Percentiles rank a stretch among this genome's conserved stretches.
Conservation (phyloP, 2,113 vertebrate genomes). For the Apus apus region DNA sequence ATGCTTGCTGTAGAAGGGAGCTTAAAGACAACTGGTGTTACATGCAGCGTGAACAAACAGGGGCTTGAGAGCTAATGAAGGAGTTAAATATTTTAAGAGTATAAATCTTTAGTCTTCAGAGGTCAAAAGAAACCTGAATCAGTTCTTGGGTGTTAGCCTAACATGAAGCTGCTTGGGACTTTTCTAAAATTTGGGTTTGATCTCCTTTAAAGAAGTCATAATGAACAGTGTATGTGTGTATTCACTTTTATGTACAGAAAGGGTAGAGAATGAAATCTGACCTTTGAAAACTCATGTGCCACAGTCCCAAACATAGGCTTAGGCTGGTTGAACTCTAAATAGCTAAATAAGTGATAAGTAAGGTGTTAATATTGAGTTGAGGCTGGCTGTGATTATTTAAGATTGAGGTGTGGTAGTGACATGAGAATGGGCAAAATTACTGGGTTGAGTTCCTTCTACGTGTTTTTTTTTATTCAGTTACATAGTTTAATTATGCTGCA, state of each 20-base stretch:
- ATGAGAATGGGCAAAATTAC: neutral
- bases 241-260: neutral
- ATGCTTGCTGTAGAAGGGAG: neutral
- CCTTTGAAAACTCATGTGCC: neutral
- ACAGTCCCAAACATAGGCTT: neutral
- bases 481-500: neutral
- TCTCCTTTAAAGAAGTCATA: neutral
- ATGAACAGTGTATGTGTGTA: neutral
- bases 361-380: neutral
- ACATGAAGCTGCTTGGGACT: neutral
- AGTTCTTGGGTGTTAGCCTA: neutral
- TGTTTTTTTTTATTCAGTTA: neutral
- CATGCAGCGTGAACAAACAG: neutral
- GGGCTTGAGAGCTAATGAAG: neutral
- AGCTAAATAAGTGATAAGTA: neutral
- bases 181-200: neutral
- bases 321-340: neutral
- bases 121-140: neutral
- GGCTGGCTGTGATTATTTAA: neutral
- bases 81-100: neutral
- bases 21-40: neutral
- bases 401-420: neutral
- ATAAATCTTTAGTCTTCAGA: neutral
- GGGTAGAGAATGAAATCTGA: neutral
- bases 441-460: neutral